Evolutionary conservation across 2,113 vertebrate genomes (phyloP).

Genomic region (Clarias magur): DNA sequence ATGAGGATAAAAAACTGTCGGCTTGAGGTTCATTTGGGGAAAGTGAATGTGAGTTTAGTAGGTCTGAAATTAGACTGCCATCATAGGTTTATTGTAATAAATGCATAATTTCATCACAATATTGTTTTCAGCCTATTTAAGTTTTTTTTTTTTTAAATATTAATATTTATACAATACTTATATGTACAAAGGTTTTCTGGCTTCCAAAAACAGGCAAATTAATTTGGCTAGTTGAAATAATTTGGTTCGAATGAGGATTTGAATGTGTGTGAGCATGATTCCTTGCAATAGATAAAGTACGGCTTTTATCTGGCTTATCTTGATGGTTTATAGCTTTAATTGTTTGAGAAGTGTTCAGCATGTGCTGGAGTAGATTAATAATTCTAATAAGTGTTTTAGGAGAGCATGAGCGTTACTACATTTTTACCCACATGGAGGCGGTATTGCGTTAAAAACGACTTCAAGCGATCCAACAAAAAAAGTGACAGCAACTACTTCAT

Average conservation of each 20-base stretch:
- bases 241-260: neutral
- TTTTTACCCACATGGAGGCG: conserved; percentile 41
- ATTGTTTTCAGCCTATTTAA: neutral
- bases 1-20: neutral
- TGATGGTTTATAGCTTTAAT: neutral
- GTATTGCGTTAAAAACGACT: conserved; percentile 35
- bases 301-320: neutral
- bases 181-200: neutral
- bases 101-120: neutral
- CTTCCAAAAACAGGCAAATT: neutral
- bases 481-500: neutral
- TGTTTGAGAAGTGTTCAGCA: neutral
- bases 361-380: neutral
- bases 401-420: neutral
- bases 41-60: neutral
- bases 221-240: neutral
- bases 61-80: neutral
- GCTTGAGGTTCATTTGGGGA: neutral
- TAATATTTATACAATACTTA: neutral
- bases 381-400: neutral
- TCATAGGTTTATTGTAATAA: neutral
- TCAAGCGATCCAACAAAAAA: neutral
- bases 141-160: neutral
- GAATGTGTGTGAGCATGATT: neutral
- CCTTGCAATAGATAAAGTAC: neutral